A percentile compares a stretch with the other conserved stretches of the same genome.
Evolutionary conservation across 2,888 invertebrate species (phyloP).

Genomic region (Lottia scabra): DNA sequence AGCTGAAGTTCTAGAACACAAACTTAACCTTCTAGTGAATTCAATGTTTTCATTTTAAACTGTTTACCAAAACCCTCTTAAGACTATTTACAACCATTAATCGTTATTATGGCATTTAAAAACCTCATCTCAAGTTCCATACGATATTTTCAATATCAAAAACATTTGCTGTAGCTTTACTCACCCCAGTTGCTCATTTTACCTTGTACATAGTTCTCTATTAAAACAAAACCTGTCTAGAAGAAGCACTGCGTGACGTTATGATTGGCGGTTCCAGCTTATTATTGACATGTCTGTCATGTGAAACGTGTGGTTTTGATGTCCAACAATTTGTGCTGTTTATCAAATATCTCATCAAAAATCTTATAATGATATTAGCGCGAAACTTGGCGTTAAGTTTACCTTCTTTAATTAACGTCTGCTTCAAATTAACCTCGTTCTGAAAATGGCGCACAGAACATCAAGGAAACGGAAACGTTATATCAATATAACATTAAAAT

Average conservation of each 20-base stretch:
- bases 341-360: conserved; percentile 2
- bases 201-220: no score
- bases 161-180: neutral
- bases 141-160: conserved; percentile 5
- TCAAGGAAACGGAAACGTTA: conserved; percentile 4
- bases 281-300: neutral
- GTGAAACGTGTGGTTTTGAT: neutral
- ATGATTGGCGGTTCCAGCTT: neutral
- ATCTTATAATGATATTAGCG: neutral
- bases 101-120: conserved; percentile 6
- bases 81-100: conserved; percentile 3
- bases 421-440: neutral
- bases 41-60: neutral
- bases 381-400: neutral
- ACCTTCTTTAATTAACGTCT: neutral
- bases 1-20: neutral
- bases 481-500: conserved; percentile 6
- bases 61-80: neutral
- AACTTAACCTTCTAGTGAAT: conserved; percentile 1
- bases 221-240: no score
- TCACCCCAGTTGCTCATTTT: no score
- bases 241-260: neutral
- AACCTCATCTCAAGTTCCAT: neutral
- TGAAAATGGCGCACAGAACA: neutral
- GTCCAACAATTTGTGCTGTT: conserved; percentile 7